Evolutionary conservation across 1,140 invertebrate genomes (phyloP), one percentile per base, ranked within the genome.

Genomic region (Camponotus floridanus): DNA sequence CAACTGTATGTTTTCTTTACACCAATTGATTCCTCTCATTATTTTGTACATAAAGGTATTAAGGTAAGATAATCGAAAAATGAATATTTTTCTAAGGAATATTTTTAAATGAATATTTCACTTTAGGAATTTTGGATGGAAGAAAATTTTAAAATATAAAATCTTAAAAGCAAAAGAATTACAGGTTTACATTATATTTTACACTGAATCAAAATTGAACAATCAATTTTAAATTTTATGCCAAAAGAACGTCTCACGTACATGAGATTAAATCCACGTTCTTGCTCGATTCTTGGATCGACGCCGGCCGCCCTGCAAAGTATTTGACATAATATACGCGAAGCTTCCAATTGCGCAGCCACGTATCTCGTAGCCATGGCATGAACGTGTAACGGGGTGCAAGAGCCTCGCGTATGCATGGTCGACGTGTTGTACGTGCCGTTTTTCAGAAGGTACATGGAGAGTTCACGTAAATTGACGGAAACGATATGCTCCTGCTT

Each of bases 401-500:
- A 95, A 42, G 94, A 92, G n/a, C 92, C 93, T 68, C 92, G 92
- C 4, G 91, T 91, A 93, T 91, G 91, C 88, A 90, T 94, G 88
- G 94, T 94, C 90, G 86, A 95, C 42, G 95, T 94, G 92, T 94
- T 94, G 92, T 94, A 88, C 88, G 95, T 92, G 91, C 96, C 70
- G 92, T 97, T 96, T 91, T 98, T 98, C 73, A 98, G 95, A 81
- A 98, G 94, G 95, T 98, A 97, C 94, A 98, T 97, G 89, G 97
- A 98, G 70, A 98, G 94, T 92, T 98, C 97, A 0, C 97, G 96
- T 36, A 98, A 95, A 94, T 98, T 98, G 96, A 98, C 98, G 1
- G 97, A 98, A 4, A 98, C 97, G 51, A 98, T 96, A 93, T 98
- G 97, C 89, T 98, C 98, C 92, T 98, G 97, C 90, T 98, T 97